phyloP scores from a whole-genome alignment of 2,888 invertebrate genomes.

The Agrilus biguttatus region DNA sequence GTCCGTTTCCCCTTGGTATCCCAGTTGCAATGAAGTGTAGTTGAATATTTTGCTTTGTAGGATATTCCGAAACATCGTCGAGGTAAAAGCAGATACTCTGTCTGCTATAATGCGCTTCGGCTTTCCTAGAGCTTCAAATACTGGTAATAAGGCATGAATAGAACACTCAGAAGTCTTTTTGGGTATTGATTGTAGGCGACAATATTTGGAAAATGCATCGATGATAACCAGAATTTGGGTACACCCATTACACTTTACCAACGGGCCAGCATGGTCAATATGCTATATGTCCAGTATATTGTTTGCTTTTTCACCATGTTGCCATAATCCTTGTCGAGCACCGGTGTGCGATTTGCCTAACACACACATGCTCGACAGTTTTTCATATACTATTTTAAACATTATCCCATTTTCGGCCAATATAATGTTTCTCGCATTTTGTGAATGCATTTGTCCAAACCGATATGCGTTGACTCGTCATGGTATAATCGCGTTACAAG shows the following conservation, averaged over 20 bases:
- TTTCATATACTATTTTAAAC: conserved; percentile 4
- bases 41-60: conserved; percentile 3
- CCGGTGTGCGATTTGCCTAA: conserved; percentile 12
- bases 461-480: background rate
- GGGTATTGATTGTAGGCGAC: conserved; percentile 6
- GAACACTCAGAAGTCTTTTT: conserved; percentile 3
- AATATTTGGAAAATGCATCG: conserved; percentile 11
- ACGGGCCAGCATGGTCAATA: conserved; percentile 12
- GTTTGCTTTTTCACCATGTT: conserved; percentile 9
- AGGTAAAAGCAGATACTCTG: conserved; percentile 8
- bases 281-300: conserved; percentile 9
- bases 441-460: background rate
- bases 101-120: conserved; percentile 2
- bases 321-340: conserved; percentile 7
- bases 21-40: conserved; percentile 10
- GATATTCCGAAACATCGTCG: conserved; percentile 5
- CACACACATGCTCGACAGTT: conserved; percentile 6
- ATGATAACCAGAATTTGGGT: conserved; percentile 9
- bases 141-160: background rate
- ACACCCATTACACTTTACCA: conserved; percentile 8
- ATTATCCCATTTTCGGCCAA: background rate
- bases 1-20: conserved; percentile 9
- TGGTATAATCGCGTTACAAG: background rate
- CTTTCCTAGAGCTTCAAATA: conserved; percentile 9
- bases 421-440: conserved; percentile 1